Evolutionary conservation across 2,888 invertebrate genomes (phyloP), one percentile per base, ranked within the genome.

Genomic region (Drosophila mimica): DNA sequence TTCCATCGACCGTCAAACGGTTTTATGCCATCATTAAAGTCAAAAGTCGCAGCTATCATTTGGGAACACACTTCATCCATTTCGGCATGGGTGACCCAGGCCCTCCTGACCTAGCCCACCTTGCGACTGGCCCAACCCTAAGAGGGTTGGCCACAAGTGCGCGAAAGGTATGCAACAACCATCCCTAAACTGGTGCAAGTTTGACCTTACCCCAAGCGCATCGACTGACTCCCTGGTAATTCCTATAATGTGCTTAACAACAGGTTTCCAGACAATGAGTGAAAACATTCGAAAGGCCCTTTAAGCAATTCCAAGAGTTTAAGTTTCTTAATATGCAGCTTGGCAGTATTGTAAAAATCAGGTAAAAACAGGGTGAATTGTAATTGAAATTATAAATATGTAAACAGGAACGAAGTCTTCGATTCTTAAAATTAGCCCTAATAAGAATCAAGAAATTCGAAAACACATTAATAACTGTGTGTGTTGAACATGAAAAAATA

Each of bases 21-120:
- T 73, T 82, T 80, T 67, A 80, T 81, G 73, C 68, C 76, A 73
- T 80, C 81, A 82, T 79, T 80, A 82, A 82, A 66, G 69, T 63
- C 49, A 40, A 62, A 79, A 65, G 64, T 60, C 49, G 15, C 62
- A 56, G 38, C 74, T 36, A 59, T 46, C 66, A 74, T 74, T 71
- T 82, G 59, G 56, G 63, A 68, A 74, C 74, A 82, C 79, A 82
- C 68, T 79, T 75, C 69, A 71, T 82, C 74, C 43, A 52, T 28
- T 58, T 48, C 46, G 20, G 8, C 25, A 28, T 15, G 20, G 48
- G 40, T 67, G 33, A 38, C 67, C 60, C n/a, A 11, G n/a, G 25
- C 25, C 17, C 20, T 33, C 40, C 79, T 74, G 79, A 76, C 76
- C 76, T 70, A 80, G 28, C 76, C 76, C 80, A 70, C 57, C 53